Base-by-base conservation (phyloP, 2,888 invertebrate species). In the Macaria notata region DNA sequence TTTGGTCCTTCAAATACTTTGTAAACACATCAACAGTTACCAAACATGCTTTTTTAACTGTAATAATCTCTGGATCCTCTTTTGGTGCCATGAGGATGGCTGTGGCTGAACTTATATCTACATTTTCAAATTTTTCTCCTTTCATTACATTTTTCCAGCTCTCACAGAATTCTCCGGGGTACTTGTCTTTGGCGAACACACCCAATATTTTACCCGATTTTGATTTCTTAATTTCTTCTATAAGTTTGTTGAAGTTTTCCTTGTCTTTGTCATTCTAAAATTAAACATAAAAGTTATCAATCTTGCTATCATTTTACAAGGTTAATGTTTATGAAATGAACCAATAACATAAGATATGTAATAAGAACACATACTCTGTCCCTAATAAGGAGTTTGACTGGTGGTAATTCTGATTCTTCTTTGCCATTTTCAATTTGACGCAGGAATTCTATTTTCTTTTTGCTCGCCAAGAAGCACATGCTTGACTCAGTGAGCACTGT, bases 371-470 rank as follows among this genome's bases (percentile, higher is more conserved):
- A 36, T 88, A 97, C 98, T 90, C 98, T 96, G 82, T 99, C 99
- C 77, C 99, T 93, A 9, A 96, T 94, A 54, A 98, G 93, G 33
- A 99, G 92, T 80, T 96, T 97, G 5, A 99, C 94, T 54, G 96
- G 93, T 7, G 98, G 98, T 42, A 98, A 92, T 65, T 95, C 95
- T 47, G 87, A 72, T 69, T 97, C 96, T 71, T 97, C 97, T 82
- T 96, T 97, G 29, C 93, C 93, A 76, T 94, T 95, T 81, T 98
- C 97, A 45, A 98, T 95, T 82, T 97, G 97, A 72, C 96, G 95
- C 50, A 99, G 91, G 85, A 99, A 99, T 73, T 99, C 99, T 64
- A 98, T 98, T 86, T 99, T 99, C 92, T 99, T 99, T 86, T 98
- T 99, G 78, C 98, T 98, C 1, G 98, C 97, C 57, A 99, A 92